Conservation (phyloP, 2,888 invertebrate species). For the Ceraclea dissimilis region DNA sequence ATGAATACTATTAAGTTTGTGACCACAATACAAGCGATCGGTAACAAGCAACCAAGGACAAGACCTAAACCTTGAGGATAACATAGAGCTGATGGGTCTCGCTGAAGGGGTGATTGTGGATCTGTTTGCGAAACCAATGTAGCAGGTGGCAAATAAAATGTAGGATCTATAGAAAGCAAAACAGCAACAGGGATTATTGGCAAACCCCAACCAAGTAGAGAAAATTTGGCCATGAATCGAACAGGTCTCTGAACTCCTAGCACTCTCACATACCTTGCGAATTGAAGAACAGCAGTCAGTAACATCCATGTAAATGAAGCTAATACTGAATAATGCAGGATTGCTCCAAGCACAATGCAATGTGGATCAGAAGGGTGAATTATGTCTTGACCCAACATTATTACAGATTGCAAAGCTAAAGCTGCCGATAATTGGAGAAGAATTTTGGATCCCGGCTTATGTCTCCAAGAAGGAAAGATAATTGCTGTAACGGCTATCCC, state of each 20-base stretch:
- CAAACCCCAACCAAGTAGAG: slow-evolving; percentile 56
- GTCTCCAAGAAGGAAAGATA: slow-evolving; percentile 52
- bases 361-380: slow-evolving; percentile 30
- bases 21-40: slow-evolving; percentile 44
- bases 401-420: slow-evolving; percentile 51
- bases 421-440: slow-evolving; percentile 57
- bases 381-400: slow-evolving; percentile 34
- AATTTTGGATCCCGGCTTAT: slow-evolving; percentile 57
- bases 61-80: slow-evolving; percentile 46
- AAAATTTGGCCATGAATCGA: slow-evolving; percentile 55
- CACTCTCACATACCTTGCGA: slow-evolving; percentile 59
- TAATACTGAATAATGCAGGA: slow-evolving; percentile 59
- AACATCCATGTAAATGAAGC: slow-evolving; percentile 68
- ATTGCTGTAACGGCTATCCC: slow-evolving; percentile 52
- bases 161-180: slow-evolving; percentile 40
- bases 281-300: slow-evolving; percentile 60
- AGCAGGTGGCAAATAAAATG: slow-evolving; percentile 39
- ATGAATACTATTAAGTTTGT: slow-evolving; percentile 49
- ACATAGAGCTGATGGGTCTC: slow-evolving; percentile 33
- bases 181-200: slow-evolving; percentile 48
- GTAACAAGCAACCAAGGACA: slow-evolving; percentile 46
- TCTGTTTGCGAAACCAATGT: slow-evolving; percentile 14
- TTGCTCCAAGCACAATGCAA: slow-evolving; percentile 54
- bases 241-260: slow-evolving; percentile 51
- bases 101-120: background rate